Percentiles rank a stretch among this genome's conserved stretches.
phyloP scores from a whole-genome alignment of 2,113 vertebrate species.

The Anolis carolinensis region DNA sequence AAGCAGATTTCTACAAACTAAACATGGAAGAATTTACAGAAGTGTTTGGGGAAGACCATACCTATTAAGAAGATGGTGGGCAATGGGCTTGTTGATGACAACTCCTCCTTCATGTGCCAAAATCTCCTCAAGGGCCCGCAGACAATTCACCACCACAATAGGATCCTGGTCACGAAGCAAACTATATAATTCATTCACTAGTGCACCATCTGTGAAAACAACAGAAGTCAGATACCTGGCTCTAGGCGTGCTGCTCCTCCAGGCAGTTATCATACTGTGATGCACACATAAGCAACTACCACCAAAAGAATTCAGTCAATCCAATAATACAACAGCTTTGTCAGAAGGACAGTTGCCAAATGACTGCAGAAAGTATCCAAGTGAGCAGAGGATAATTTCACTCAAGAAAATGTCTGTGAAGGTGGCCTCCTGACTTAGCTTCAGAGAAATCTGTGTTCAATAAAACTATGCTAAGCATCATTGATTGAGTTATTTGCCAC shows the following conservation, averaged over 20 bases:
- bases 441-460: rapidly evolving
- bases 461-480: neutral
- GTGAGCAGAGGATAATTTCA: neutral
- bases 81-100: conserved; percentile 96
- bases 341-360: neutral
- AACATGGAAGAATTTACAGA: neutral
- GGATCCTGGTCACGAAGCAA: conserved; percentile 94
- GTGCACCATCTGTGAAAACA: conserved; percentile 77
- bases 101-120: conserved; percentile 92
- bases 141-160: conserved; percentile 94
- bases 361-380: neutral
- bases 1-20: neutral
- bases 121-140: conserved; percentile 94
- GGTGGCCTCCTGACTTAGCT: neutral
- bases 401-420: neutral
- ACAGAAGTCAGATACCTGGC: neutral
- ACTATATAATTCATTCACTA: conserved; percentile 96
- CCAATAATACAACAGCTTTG: neutral
- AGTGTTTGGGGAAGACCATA: conserved; percentile 47
- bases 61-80: conserved; percentile 97
- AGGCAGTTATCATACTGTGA: neutral
- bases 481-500: no score
- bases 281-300: neutral
- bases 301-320: neutral
- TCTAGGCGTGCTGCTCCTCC: neutral